Percentiles rank a stretch among this genome's conserved stretches.
phyloP scores from a whole-genome alignment of 1,140 invertebrate genomes.

The Micrasema longulum region DNA sequence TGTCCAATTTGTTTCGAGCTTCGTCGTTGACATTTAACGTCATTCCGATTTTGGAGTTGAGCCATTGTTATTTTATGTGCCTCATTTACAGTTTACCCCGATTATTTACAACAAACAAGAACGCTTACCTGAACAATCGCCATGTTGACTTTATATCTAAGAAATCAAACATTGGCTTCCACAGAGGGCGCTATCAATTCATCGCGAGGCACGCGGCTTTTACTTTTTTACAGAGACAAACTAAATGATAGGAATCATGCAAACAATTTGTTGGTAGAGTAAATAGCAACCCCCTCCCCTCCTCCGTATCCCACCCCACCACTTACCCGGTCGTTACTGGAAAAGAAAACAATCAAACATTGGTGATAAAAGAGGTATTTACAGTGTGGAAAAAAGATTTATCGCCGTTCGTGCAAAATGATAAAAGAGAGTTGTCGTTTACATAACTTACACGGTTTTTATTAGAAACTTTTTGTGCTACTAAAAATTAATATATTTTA shows the following conservation, averaged over 20 bases:
- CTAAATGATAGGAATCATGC: conserved; percentile 51
- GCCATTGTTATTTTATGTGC: no score
- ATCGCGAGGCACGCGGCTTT: conserved; percentile 9
- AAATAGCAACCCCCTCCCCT: conserved; percentile 40
- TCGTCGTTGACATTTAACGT: no score
- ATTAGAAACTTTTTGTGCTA: no score
- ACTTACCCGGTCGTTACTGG: conserved; percentile 25
- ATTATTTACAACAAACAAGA: conserved; percentile 51
- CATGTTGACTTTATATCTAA: conserved; percentile 53
- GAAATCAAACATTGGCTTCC: conserved; percentile 47
- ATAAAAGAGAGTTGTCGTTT: background rate
- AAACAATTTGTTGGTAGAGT: conserved; percentile 51
- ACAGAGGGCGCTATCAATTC: conserved; percentile 34
- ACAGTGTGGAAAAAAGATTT: conserved; percentile 30
- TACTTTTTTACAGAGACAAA: background rate
- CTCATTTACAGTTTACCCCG: conserved; percentile 51
- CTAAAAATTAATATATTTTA: no score
- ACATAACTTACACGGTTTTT: conserved; percentile 4
- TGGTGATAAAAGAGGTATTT: conserved; percentile 42
- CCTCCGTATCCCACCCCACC: background rate
- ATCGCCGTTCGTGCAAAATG: conserved; percentile 8
- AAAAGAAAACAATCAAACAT: conserved; percentile 50
- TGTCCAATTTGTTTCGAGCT: no score
- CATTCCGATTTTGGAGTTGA: no score
- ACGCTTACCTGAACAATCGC: conserved; percentile 43